Percentiles rank a stretch among this genome's conserved stretches.
phyloP scores from a whole-genome alignment of 23 tunicate species.

The Corella eumyota region DNA sequence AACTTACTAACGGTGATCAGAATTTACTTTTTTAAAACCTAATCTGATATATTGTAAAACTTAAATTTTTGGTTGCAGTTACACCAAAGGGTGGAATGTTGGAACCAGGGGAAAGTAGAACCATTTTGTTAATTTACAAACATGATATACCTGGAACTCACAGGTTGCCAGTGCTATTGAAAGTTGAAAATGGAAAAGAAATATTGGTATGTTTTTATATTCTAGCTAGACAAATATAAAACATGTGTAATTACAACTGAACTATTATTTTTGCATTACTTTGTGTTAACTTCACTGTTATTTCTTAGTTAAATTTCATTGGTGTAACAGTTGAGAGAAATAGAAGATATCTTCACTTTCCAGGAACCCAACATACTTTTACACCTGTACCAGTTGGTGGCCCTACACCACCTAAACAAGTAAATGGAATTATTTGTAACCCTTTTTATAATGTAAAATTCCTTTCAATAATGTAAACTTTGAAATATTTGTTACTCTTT shows the following conservation, averaged over 20 bases:
- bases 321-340: constrained; percentile 86
- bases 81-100: constrained; percentile 51
- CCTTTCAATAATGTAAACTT: too few species aligned
- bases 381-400: constrained; percentile 78
- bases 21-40: neutral
- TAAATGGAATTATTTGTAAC: too few species aligned
- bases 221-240: too few species aligned
- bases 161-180: constrained; percentile 73
- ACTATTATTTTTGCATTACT: too few species aligned
- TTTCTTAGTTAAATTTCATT: constrained; percentile 82
- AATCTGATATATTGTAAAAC: neutral
- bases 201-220: constrained; percentile 60
- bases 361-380: constrained; percentile 68
- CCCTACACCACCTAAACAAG: constrained; percentile 70
- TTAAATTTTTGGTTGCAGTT: constrained; percentile 19
- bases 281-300: too few species aligned
- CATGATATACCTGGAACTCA: constrained; percentile 86
- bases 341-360: constrained; percentile 80
- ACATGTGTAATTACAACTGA: too few species aligned
- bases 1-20: too few species aligned
- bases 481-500: too few species aligned
- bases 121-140: constrained; percentile 60
- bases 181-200: constrained; percentile 86
- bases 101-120: constrained; percentile 45
- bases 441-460: too few species aligned